Percentiles rank a stretch among this genome's conserved stretches.
These are phyloP conservation scores for Bos indicus DNA, from an alignment of 2,113 vertebrate species.

Conservation along the genomic window DNA sequence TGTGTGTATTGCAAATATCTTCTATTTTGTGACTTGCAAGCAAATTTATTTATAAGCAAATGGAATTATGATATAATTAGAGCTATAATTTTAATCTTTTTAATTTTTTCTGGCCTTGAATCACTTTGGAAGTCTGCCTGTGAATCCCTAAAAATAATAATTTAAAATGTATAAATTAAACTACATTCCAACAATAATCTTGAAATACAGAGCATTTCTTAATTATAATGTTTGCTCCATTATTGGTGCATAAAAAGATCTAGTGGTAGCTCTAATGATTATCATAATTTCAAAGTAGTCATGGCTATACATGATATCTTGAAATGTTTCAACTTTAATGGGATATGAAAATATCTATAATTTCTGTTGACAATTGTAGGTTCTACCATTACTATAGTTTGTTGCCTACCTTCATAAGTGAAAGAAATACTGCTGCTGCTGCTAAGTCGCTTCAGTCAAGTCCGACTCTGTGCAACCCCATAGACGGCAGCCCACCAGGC, in stretches of 20 bases:
- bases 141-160: background rate
- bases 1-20: background rate
- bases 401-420: background rate
- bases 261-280: background rate
- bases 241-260: background rate
- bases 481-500: too few relatives aligned
- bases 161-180: conserved; percentile 18
- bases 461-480: too few relatives aligned
- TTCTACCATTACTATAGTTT: background rate
- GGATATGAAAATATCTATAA: background rate
- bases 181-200: background rate
- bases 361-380: background rate
- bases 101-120: background rate
- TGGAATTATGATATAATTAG: background rate
- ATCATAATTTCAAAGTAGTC: background rate
- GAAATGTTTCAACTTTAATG: background rate
- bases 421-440: background rate
- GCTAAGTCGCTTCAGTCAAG: too few relatives aligned
- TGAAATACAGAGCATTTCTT: conserved; percentile 12
- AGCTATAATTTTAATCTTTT: background rate
- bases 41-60: background rate
- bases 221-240: background rate
- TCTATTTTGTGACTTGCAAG: background rate
- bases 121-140: background rate
- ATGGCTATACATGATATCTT: background rate